These are phyloP conservation scores for Argopecten irradians DNA, from an alignment of 1,140 invertebrate species.

Conservation along the genomic window DNA sequence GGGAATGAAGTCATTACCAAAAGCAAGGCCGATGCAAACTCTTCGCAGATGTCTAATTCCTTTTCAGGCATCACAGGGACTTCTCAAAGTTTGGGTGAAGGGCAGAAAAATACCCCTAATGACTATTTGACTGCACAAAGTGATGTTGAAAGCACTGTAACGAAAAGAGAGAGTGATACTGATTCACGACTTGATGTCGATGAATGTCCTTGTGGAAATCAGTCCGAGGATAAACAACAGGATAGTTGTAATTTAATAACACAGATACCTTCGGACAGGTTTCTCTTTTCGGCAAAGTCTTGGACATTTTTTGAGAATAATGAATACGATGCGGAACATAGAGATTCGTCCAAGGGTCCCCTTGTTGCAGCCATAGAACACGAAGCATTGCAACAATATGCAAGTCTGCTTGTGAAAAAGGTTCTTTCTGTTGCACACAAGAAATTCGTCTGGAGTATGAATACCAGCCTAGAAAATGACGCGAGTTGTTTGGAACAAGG, in stretches of 20 bases:
- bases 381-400: background rate
- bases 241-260: background rate
- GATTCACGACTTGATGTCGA: background rate
- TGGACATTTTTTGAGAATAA: background rate
- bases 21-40: background rate
- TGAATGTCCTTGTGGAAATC: background rate
- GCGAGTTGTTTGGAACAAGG: background rate
- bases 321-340: background rate
- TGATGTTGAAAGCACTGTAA: background rate
- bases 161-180: background rate
- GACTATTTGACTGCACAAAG: too few relatives aligned
- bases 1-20: background rate
- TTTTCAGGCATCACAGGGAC: background rate
- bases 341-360: background rate
- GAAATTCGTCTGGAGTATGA: background rate
- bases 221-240: too few relatives aligned
- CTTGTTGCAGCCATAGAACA: background rate
- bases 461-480: background rate
- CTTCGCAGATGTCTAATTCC: background rate
- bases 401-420: background rate
- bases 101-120: too few relatives aligned
- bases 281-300: background rate
- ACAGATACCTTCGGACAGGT: background rate
- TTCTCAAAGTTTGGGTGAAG: too few relatives aligned
- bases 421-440: background rate